Evolutionary conservation across 2,888 invertebrate genomes (phyloP).

Genomic region (Julus scanicus): DNA sequence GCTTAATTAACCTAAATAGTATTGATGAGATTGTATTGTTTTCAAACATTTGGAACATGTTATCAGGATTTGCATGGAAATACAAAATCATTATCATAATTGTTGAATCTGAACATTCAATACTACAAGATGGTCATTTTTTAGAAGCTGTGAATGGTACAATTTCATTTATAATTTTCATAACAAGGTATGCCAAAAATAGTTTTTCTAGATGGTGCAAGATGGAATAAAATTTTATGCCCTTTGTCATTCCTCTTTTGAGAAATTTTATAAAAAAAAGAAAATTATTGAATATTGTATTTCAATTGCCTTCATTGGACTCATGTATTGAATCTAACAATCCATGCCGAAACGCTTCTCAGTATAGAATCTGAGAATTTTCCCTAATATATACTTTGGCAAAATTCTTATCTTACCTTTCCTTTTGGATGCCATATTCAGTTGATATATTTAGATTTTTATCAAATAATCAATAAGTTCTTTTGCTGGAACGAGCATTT

Average conservation of each 20-base stretch:
- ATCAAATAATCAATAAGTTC: background rate
- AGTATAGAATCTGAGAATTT: background rate
- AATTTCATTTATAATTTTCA: no score
- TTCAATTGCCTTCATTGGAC: background rate
- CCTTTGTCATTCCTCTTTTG: background rate
- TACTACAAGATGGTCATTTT: no score
- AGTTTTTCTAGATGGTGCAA: background rate
- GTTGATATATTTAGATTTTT: background rate
- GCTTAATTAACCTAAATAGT: no score
- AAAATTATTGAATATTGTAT: background rate
- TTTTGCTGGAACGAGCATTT: background rate
- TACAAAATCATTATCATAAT: no score
- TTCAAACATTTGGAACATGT: no score
- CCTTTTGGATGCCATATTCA: background rate
- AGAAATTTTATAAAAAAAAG: background rate
- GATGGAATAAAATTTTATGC: background rate
- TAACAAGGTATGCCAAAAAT: no score
- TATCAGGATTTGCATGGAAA: no score
- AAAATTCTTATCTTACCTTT: background rate
- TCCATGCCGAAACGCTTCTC: background rate
- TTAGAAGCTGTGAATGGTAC: no score
- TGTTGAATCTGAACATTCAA: no score
- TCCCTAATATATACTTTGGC: background rate
- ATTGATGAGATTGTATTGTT: no score
- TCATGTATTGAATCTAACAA: background rate